Percentiles rank a stretch among this genome's conserved stretches.
Evolutionary conservation across 2,797 vertebrate species (phyloP).

Genomic region (Typhlichthys subterraneus): DNA sequence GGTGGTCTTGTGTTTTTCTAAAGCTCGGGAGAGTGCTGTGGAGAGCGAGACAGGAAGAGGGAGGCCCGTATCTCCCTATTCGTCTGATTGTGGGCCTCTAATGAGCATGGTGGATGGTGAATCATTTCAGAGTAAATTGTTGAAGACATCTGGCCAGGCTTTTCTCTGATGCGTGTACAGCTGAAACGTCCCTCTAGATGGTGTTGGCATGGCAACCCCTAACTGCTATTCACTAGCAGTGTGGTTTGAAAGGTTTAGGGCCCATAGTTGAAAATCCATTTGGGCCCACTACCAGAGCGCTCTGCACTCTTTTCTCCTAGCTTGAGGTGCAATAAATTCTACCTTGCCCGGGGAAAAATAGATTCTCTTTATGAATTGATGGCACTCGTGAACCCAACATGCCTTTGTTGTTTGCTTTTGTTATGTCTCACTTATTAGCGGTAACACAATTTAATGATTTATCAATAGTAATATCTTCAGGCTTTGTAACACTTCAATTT

Average conservation of each 20-base stretch:
- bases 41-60: constrained; percentile 34
- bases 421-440: constrained; percentile 52
- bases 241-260: constrained; percentile 93
- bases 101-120: constrained; percentile 87
- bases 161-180: constrained; percentile 87
- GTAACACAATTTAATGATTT: constrained; percentile 46
- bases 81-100: constrained; percentile 90
- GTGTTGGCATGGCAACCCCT: constrained; percentile 97
- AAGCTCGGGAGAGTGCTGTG: constrained; percentile 14
- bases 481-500: constrained; percentile 45
- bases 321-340: constrained; percentile 88
- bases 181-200: constrained; percentile 90
- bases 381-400: constrained; percentile 70
- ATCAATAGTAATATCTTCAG: constrained; percentile 32
- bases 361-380: constrained; percentile 78
- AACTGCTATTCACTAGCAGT: constrained; percentile 92
- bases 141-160: constrained; percentile 98
- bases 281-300: constrained; percentile 88
- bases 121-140: constrained; percentile 98
- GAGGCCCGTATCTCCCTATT: constrained; percentile 76
- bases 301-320: constrained; percentile 71
- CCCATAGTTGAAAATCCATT: constrained; percentile 97
- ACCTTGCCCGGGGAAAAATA: constrained; percentile 66
- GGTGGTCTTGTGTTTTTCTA: constrained; percentile 35
- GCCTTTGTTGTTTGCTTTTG: constrained; percentile 66